Evolutionary conservation across 2,888 invertebrate genomes (phyloP), one percentile per base, ranked within the genome.

Genomic region (Nemotelus nigrinus): DNA sequence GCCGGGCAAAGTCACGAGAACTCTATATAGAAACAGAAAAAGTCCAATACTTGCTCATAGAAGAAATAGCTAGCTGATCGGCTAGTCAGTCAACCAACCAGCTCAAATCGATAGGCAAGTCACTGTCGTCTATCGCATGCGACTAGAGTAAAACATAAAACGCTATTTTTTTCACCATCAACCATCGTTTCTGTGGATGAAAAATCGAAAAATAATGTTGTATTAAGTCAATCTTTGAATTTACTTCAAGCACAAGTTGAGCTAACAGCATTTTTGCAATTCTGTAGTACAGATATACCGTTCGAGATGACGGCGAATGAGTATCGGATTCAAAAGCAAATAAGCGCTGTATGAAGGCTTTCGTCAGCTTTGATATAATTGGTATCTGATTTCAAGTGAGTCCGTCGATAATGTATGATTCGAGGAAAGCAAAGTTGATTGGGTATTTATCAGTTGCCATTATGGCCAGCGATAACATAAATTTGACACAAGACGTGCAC

Each of bases 291-390:
- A 41, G 60, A 3, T 39, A 60, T 8, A 1, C n/a, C 58, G 8
- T 58, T 58, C n/a, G 58, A 58, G n/a, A 4, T 41, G 43, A 60
- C 25, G 43, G 10, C 43, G 60, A 3, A 43, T 3, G 41, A 7
- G 41, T 39, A 39, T 60, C 3, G 25, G 25, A 25, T 58, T n/a
- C n/a, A 58, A 58, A 25, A 1, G 58, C 25, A 60, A 60, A 43
- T 60, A 39, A 60, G 60, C 41, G 43, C 3, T 41, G 25, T 60
- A 60, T 7, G 41, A 60, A 2, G 41, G 3, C 39, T 39, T 41
- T 60, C 39, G 39, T 60, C 60, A 60, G 43, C 60, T 60, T 60
- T 25, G 39, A 60, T 60, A 60, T 60, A 60, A 60, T 60, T 60
- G 60, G 3, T 43, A 60, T 60, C 60, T 60, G 60, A 60, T 60